These are phyloP conservation scores for Danio aesculapii DNA, from an alignment of 2,797 vertebrate species.

Conservation along the genomic window DNA sequence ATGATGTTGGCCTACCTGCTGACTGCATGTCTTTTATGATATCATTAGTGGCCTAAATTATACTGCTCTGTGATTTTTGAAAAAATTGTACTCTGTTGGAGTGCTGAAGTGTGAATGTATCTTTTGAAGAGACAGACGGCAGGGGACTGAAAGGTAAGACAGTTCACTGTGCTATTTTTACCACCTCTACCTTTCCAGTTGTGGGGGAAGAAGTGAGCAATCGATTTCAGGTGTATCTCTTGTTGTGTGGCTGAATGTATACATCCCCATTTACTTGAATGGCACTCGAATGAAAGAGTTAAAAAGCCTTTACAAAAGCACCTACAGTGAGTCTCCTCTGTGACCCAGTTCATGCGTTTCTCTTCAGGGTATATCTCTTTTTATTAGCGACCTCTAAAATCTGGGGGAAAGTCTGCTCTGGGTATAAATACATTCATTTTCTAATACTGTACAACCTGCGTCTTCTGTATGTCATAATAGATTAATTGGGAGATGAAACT, in stretches of 20 bases:
- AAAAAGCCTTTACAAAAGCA: constrained; percentile 36
- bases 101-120: constrained; percentile 1
- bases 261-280: constrained; percentile 17
- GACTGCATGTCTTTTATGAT: background rate
- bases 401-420: constrained; percentile 54
- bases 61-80: background rate
- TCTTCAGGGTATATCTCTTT: constrained; percentile 50
- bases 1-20: background rate
- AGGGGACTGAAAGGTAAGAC: background rate
- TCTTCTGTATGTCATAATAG: constrained; percentile 5
- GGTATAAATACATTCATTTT: constrained; percentile 27
- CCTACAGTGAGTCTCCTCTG: constrained; percentile 19
- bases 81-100: background rate
- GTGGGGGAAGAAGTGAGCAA: background rate
- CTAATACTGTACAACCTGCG: constrained; percentile 14
- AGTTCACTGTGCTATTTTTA: constrained; percentile 32
- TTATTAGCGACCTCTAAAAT: constrained; percentile 61
- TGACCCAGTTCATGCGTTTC: constrained; percentile 59
- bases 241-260: background rate
- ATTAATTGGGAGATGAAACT: constrained; percentile 7
- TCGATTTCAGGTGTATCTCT: background rate
- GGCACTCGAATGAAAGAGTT: constrained; percentile 28
- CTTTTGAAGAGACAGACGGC: background rate
- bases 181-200: constrained; percentile 19
- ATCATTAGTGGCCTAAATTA: background rate